Conservation (phyloP, 2,113 vertebrate species). For the Symphodus melops region DNA sequence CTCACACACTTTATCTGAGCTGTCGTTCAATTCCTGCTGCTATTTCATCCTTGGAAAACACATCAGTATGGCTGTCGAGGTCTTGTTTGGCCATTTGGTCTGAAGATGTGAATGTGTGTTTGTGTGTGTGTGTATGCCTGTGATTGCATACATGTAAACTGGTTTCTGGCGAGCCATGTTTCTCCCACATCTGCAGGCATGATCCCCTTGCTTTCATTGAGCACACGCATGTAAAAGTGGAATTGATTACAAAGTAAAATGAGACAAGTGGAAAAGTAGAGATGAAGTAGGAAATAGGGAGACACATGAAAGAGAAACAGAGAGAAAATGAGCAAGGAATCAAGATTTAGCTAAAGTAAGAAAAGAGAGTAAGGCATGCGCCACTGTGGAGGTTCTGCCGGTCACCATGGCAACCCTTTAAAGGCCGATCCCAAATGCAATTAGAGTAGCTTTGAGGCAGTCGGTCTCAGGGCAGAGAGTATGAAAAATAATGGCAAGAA, state of each 20-base stretch:
- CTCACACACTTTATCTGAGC: slow-evolving; percentile 22
- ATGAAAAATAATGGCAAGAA: slow-evolving; percentile 75
- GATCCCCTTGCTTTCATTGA: slow-evolving; percentile 31
- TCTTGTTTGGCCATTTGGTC: neutral
- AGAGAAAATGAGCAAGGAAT: slow-evolving; percentile 46
- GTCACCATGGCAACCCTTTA: slow-evolving; percentile 86
- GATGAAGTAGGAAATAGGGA: slow-evolving; percentile 65
- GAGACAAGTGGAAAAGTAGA: slow-evolving; percentile 61
- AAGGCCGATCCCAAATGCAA: slow-evolving; percentile 83
- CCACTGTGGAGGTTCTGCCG: slow-evolving; percentile 64
- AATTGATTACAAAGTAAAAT: slow-evolving; percentile 52
- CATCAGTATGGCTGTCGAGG: slow-evolving; percentile 26
- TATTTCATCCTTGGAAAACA: slow-evolving; percentile 28
- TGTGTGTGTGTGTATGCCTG: neutral
- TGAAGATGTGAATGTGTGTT: neutral
- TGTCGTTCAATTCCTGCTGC: slow-evolving; percentile 20
- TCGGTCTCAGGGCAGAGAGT: slow-evolving; percentile 69
- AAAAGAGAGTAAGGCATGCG: slow-evolving; percentile 57
- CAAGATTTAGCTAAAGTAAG: slow-evolving; percentile 59
- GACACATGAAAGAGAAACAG: slow-evolving; percentile 55
- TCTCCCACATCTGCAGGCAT: slow-evolving; percentile 55
- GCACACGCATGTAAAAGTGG: slow-evolving; percentile 40
- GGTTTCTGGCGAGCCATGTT: slow-evolving; percentile 54
- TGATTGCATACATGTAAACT: slow-evolving; percentile 34
- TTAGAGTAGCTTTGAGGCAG: slow-evolving; percentile 80